Evolutionary conservation across 2,113 vertebrate species (phyloP).

Genomic region (Tragelaphus strepsiceros): DNA sequence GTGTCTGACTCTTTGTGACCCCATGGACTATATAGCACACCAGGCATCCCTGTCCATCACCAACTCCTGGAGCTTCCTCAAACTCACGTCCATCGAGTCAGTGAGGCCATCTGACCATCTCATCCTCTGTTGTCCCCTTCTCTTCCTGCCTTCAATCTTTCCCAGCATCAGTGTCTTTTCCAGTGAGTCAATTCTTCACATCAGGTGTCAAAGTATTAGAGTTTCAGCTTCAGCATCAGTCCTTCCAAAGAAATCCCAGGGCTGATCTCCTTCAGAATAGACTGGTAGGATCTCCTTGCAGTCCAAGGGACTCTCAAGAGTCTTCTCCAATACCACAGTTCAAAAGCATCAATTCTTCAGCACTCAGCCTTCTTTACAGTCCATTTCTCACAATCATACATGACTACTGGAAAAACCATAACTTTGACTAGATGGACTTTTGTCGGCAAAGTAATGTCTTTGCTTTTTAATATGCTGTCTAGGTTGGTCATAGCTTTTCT

Average conservation of each 20-base stretch:
- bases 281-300: background rate
- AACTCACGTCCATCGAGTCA: background rate
- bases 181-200: background rate
- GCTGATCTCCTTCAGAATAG: background rate
- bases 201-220: background rate
- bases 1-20: background rate
- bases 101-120: background rate
- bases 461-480: background rate
- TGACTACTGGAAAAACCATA: background rate
- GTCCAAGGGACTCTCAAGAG: background rate
- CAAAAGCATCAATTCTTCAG: background rate
- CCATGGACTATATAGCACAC: background rate
- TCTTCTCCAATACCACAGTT: background rate
- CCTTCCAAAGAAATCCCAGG: background rate
- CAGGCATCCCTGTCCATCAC: background rate
- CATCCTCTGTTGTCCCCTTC: background rate
- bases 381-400: background rate
- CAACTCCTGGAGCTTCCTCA: background rate
- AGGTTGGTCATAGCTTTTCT: background rate
- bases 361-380: background rate
- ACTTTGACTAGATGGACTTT: background rate
- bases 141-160: background rate
- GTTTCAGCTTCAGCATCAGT: background rate
- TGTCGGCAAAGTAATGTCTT: background rate
- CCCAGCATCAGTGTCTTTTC: background rate